Conservation (phyloP, 1,140 invertebrate genomes). For the Parapsyche elsis region DNA sequence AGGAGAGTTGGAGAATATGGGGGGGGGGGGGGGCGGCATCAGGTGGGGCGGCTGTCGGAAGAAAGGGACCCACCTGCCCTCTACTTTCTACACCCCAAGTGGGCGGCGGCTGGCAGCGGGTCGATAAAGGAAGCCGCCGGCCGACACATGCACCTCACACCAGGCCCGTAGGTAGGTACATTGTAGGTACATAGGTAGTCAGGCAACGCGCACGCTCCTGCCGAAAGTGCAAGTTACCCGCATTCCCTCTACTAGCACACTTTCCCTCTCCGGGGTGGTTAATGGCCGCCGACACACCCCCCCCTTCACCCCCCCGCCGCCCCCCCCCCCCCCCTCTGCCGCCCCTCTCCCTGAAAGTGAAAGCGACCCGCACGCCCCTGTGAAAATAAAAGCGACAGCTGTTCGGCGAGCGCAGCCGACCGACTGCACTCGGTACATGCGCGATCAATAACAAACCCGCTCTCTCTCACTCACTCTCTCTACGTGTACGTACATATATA, state of each 20-base stretch:
- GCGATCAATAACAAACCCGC: not conserved
- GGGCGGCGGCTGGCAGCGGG: conserved; percentile 39
- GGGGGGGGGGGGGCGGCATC: not conserved
- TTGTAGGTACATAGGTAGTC: too few relatives aligned
- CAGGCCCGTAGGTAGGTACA: too few relatives aligned
- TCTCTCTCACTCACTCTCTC: too few relatives aligned
- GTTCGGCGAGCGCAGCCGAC: conserved; percentile 5
- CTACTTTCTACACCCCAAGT: too few relatives aligned
- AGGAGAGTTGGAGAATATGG: not conserved
- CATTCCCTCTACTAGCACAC: conserved; percentile 56
- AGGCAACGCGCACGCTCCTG: conserved; percentile 37
- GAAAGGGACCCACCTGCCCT: not conserved
- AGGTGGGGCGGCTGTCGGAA: not conserved
- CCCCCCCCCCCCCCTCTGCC: not conserved
- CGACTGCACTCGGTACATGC: conserved; percentile 22
- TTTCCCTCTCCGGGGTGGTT: conserved; percentile 47
- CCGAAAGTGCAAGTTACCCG: conserved; percentile 55
- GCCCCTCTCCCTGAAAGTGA: not conserved
- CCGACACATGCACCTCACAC: conserved; percentile 45
- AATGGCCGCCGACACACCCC: conserved; percentile 28
- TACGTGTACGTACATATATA: not conserved
- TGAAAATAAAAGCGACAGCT: conserved; percentile 32
- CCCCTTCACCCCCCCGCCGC: not conserved
- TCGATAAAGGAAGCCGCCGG: conserved; percentile 45
- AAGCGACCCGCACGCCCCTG: not conserved